Evolutionary conservation across 1,140 invertebrate species (phyloP), one percentile per base, ranked within the genome.

Genomic region (Drosophila cardini): DNA sequence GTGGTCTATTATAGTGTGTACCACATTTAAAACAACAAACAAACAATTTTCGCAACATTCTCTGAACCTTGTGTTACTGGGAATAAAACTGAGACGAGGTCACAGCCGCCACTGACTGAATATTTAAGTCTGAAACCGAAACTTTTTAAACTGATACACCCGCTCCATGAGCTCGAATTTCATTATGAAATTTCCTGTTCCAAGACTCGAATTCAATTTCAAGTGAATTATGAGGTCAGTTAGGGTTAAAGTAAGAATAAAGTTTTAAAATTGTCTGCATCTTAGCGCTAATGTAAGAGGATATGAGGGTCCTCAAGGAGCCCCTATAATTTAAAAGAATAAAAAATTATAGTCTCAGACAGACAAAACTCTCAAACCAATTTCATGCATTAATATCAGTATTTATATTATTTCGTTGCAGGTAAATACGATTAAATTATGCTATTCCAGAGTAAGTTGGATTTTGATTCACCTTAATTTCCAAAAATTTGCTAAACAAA

Each of bases 141-240:
- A 48, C 45, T 46, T 8, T 9, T 15, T 18, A 7, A 40, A 40
- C 30, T 43, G 26, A 38, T 57, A 53, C 53, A 32, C 40, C 63
- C 71, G 71, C 46, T 26, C 21, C 21, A 72, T 38, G 57, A 71
- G 46, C 72, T 81, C 55, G 42, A 34, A 61, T 80, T 72, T 72
- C 72, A 83, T 13, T 15, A 26, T 79, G 82, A 86, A 79, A 86
- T 86, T 86, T 86, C 78, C 82, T 86, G 79, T 56, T 55, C 43
- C 30, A 6, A 15, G 68, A 70, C 18, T 60, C 40, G 48, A 10
- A 32, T 18, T 30, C 9, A 40, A n/a, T 64, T 85, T 84, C 77
- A 71, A 50, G 61, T 69, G 77, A 84, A 84, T 74, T 77, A 71
- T 80, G 81, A 80, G 81, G 81, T 84, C 81, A 84, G 81, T n/a